Conservation (phyloP, 2,113 vertebrate genomes). For the Brachyhypopomus gauderio region DNA sequence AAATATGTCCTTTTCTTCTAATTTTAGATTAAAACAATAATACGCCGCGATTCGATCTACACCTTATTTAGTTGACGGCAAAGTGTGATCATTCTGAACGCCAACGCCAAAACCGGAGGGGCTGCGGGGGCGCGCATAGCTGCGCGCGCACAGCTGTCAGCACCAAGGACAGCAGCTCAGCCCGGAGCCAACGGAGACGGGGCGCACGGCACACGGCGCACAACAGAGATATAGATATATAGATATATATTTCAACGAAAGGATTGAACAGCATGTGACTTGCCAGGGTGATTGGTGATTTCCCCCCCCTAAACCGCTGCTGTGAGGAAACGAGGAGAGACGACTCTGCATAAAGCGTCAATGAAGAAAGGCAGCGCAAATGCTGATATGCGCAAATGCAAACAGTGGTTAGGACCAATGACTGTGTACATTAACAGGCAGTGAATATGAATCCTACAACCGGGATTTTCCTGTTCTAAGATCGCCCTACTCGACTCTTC, state of each 20-base stretch:
- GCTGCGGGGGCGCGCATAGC: slow-evolving; percentile 69
- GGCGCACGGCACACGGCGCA: no score
- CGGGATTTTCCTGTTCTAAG: slow-evolving; percentile 37
- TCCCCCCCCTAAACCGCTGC: no score
- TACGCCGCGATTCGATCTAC: neutral
- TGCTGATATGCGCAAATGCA: slow-evolving; percentile 48
- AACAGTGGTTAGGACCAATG: slow-evolving; percentile 45
- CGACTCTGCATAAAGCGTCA: neutral
- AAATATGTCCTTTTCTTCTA: neutral
- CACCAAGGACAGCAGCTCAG: slow-evolving; percentile 74
- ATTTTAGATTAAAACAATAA: neutral
- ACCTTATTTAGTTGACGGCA: slow-evolving; percentile 35
- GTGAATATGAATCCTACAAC: slow-evolving; percentile 62
- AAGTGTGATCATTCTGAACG: slow-evolving; percentile 51
- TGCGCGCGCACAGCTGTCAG: slow-evolving; percentile 73
- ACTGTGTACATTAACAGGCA: slow-evolving; percentile 70
- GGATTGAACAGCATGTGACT: no score
- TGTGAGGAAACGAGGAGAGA: no score
- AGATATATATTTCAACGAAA: no score
- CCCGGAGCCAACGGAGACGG: neutral
- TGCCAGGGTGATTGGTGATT: no score
- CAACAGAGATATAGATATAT: no score
- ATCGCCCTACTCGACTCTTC: no score
- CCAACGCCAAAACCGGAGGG: slow-evolving; percentile 60
- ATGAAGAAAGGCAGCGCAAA: slow-evolving; percentile 47